Base-by-base conservation (phyloP, 2,113 vertebrate species). In the Neopipo cinnamomea region DNA sequence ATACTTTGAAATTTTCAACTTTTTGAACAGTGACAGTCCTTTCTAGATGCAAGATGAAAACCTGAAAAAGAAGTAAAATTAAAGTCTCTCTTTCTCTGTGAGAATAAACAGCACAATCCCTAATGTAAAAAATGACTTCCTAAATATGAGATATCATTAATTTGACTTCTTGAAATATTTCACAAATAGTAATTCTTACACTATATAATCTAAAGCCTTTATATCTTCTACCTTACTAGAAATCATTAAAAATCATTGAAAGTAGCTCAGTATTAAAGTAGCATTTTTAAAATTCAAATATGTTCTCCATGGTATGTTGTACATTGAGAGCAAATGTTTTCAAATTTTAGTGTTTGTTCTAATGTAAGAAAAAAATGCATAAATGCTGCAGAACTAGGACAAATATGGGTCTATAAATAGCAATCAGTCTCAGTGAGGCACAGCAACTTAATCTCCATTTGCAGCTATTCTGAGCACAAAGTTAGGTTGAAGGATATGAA, bases 331-430 rank as follows among this genome's bases (percentile, higher is more conserved):
- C 27, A 88, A 86, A 52, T 76, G 35, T 88, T 90, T 93, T 71
- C 68, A 66, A 53, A 66, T 92, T 90, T 77, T 55, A 68, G 46
- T 96, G 50, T 96, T 95, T 96, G 67, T 90, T 97, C 82, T 92
- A 83, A 90, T 81, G 47, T 81, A 88, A 71, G 76, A 71, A 89
- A 91, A 90, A 93, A 90, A 93, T 56, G 49, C 73, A 82, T 80
- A 91, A 96, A 91, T 86, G n/a, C 68, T 95, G 76, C 62, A 92
- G 84, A 97, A 96, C 72, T 94, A 75, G 92, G 93, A 95, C 95
- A 96, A 93, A 96, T 92, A 93, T 15, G 49, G 59, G 23, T 93
- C 90, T 96, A 91, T 96, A 96, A 95, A 95, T 95, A 96, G 90
- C 61, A 92, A 33, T 67, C 90, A 84, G 55, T 86, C 88, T 90